A percentile compares a stretch with the other conserved stretches of the same genome.
phyloP scores from a whole-genome alignment of 1,140 invertebrate species.

The Drosophila mauritiana region DNA sequence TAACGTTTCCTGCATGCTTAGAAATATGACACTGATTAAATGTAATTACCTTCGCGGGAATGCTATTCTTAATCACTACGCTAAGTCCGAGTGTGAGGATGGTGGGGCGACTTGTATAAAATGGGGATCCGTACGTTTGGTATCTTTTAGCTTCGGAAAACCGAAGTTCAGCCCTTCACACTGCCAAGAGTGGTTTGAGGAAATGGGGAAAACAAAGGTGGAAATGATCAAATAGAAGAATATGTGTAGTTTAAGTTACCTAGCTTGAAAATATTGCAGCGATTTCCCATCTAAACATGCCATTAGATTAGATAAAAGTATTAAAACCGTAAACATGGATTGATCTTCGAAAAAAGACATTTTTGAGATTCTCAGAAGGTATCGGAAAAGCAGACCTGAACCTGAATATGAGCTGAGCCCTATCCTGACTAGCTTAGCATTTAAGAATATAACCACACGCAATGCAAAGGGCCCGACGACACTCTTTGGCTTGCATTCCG shows the following conservation, averaged over 20 bases:
- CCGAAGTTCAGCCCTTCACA: constrained; percentile 37
- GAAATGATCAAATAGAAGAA: background rate
- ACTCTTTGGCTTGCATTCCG: constrained; percentile 43
- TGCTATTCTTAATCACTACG: constrained; percentile 55
- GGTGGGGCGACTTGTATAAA: constrained; percentile 8
- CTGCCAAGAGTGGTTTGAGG: constrained; percentile 3
- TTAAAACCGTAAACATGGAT: background rate
- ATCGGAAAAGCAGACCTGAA: constrained; percentile 5
- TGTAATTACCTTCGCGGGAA: constrained; percentile 47
- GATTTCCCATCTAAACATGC: background rate
- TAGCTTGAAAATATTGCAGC: background rate
- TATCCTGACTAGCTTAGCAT: constrained; percentile 18
- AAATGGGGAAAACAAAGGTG: background rate
- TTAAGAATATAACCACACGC: background rate
- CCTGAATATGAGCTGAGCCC: no score
- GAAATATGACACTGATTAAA: constrained; percentile 58
- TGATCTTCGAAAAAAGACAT: background rate
- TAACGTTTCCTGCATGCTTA: constrained; percentile 25
- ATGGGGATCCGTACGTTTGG: background rate
- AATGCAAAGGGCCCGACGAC: constrained; percentile 29
- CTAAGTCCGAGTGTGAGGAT: constrained; percentile 19
- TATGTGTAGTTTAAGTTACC: background rate
- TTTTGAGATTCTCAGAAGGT: background rate
- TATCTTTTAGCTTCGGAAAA: constrained; percentile 14
- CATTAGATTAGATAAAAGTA: background rate